Conservation (phyloP, 2,888 invertebrate genomes). For the Periphyllus acericola region DNA sequence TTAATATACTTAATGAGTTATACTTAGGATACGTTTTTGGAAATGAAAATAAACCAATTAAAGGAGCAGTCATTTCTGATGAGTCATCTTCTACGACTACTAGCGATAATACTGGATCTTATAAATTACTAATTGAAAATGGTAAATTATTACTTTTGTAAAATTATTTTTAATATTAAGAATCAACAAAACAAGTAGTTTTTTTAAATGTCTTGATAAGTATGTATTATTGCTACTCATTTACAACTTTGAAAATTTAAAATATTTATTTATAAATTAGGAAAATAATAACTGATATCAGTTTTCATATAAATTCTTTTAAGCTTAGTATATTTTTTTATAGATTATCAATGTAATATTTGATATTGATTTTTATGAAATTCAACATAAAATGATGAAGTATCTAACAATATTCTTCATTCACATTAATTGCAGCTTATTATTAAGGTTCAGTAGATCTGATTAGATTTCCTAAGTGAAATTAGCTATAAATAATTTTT, state of each 20-base stretch:
- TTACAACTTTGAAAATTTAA: background rate
- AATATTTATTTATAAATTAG: background rate
- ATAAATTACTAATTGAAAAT: slow-evolving; percentile 26
- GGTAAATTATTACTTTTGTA: slow-evolving; percentile 9
- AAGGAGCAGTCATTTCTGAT: slow-evolving; percentile 32
- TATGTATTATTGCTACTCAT: background rate
- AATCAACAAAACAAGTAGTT: no score
- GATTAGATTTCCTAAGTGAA: no score
- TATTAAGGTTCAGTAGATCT: no score
- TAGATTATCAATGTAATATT: no score
- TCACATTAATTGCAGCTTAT: no score
- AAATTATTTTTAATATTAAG: background rate
- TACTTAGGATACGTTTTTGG: slow-evolving; percentile 43
- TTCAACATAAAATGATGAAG: no score
- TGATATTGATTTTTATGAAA: no score
- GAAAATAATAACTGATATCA: no score
- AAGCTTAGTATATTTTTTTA: no score
- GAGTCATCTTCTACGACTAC: slow-evolving; percentile 1
- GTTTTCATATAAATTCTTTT: no score
- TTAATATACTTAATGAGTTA: background rate
- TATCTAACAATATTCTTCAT: no score
- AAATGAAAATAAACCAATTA: slow-evolving; percentile 40
- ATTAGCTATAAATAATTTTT: no score
- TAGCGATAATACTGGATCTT: slow-evolving; percentile 28
- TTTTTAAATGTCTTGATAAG: background rate